Evolutionary conservation across 1,140 invertebrate genomes (phyloP), one percentile per base, ranked within the genome.

Genomic region (Sitobion miscanthi): DNA sequence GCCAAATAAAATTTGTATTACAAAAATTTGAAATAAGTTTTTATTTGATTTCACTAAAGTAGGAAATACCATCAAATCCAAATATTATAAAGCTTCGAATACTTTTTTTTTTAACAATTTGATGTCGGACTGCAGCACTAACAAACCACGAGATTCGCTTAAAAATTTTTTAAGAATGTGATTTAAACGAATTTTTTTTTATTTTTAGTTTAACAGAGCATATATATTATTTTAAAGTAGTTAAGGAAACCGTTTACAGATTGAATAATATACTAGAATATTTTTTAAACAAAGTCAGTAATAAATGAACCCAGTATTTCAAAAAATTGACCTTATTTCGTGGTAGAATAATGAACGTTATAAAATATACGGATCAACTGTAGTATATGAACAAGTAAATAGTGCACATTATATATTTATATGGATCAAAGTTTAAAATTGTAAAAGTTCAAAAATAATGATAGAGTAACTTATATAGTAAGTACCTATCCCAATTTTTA

Each of bases 361-460:
- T 85, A 45, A 45, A 45, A 21, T 42, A 85, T 14, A 83, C 35
- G 2, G 23, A 8, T 25, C 9, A 45, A 45, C 38, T 45, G 23
- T 45, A 45, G 35, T 83, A 23, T 82, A 25, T 47, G 42, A 45
- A 45, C 23, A 14, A 30, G 38, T 25, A n/a, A 35, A n/a, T 49
- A 87, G 6, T n/a, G 35, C 21, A 49, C 23, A 49, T 7, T 47
- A n/a, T 42, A 86, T 87, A 87, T 38, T 38, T 38, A 38, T 38
- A 38, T 38, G 38, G 45, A 87, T 49, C 25, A 87, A 87, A 87
- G 47, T 87, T 87, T 87, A 87, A 47, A 49, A 9, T 87, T 87
- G 20, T 49, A 87, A 87, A 49, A 49, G 47, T 49, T 87, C 25
- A 87, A 49, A 87, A 87, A 87, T 49, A 87, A 85, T 45, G 83